Conservation (phyloP, 2,888 invertebrate genomes). For the Drosophila recens region DNA sequence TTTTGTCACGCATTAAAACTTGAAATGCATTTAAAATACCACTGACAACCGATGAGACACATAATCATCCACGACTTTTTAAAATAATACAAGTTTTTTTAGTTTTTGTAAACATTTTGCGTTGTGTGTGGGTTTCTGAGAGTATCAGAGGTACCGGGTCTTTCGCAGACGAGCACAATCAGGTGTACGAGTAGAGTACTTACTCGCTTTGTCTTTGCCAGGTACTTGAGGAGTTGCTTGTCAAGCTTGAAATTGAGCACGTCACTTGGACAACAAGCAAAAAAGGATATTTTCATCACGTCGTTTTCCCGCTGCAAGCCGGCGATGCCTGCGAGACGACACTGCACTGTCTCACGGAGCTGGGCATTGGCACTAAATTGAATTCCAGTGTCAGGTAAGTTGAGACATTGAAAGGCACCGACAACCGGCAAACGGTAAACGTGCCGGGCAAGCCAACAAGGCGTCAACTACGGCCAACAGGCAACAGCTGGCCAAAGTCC, state of each 20-base stretch:
- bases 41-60: no score
- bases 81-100: no score
- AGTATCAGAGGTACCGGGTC: background rate
- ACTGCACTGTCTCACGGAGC: constrained; percentile 90
- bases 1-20: no score
- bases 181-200: background rate
- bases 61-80: no score
- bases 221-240: constrained; percentile 89
- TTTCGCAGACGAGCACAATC: background rate
- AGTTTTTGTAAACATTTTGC: no score
- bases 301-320: constrained; percentile 89
- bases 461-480: constrained; percentile 1
- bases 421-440: constrained; percentile 47
- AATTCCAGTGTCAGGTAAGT: constrained; percentile 90
- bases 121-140: no score
- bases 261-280: constrained; percentile 90
- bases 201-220: constrained; percentile 72
- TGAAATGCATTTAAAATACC: no score
- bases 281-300: constrained; percentile 89
- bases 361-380: constrained; percentile 89
- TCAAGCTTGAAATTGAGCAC: constrained; percentile 89
- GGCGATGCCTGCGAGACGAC: constrained; percentile 91
- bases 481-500: constrained; percentile 69
- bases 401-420: constrained; percentile 63
- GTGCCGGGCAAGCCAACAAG: constrained; percentile 65